Base-by-base conservation (phyloP, 1,140 invertebrate species). In the Ridgeia piscesae region DNA sequence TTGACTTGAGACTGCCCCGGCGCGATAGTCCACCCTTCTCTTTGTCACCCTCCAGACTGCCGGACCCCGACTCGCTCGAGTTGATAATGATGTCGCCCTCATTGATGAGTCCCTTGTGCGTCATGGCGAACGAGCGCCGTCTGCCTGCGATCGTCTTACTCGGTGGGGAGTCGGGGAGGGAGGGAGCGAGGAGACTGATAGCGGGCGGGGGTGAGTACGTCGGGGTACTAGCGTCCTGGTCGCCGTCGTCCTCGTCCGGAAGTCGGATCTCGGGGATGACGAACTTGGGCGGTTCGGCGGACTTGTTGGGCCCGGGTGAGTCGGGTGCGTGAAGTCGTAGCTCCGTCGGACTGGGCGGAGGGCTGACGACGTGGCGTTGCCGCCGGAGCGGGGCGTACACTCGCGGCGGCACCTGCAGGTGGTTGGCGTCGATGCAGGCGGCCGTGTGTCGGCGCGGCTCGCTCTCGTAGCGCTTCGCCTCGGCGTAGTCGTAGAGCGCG, bases 51-150 rank as follows among this genome's bases (percentile, higher is more conserved):
- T 42, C 48, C 17, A 33, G 1, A 34, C 89, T 58, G 34, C 33
- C 34, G 21, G 21, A 42, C 35, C 0, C 33, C 35, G 33, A 77
- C 89, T 58, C 77, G 35, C 89, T 33, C 91, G 77, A 48, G 48
- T 50, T 42, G 48, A 93, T 89, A 17, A 93, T 89, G 58, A 92
- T 89, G 77, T 93, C 92, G 89, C 92, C 92, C 17, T 93, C 91
- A 88, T 93, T 93, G 27, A 93, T 90, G 1, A 89, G 34, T 33
- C 92, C 92, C 34, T 93, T 48, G 58, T 89, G 91, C 21, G 92
- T 93, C 77, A 93, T 33, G 14, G 88, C 89, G 58, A 93, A 93
- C 14, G 92, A 93, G 33, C 92, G 91, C 11, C 92, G 92, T 42
- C 92, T 31, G 35, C 92, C 91, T 8, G 91, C 90, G 33, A 35